These are phyloP conservation scores for human (Homo sapiens) DNA, from an alignment of 2,113 vertebrate species.

Conservation along the genomic window DNA sequence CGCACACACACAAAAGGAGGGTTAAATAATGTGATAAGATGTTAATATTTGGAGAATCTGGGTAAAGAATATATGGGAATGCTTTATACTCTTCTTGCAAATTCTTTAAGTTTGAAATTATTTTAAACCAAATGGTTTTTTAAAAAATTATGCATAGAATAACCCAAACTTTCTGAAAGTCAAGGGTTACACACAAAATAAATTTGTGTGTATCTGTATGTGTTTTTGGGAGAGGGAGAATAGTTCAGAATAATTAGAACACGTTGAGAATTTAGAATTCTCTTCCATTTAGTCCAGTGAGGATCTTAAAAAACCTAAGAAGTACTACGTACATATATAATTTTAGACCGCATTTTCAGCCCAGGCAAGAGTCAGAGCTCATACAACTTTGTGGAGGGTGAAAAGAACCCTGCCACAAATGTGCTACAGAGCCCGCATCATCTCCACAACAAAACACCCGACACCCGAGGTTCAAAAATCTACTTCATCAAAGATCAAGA, in stretches of 20 bases:
- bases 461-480: conserved; percentile 5
- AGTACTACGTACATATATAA: not conserved
- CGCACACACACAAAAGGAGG: not conserved
- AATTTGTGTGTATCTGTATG: not conserved
- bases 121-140: conserved; percentile 7
- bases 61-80: not conserved
- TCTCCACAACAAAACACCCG: conserved; percentile 9
- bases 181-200: not conserved
- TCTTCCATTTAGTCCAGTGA: not conserved
- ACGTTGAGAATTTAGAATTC: not conserved
- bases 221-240: not conserved
- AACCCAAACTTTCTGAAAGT: not conserved
- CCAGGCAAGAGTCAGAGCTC: not conserved
- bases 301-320: not conserved
- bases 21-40: not conserved
- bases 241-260: not conserved
- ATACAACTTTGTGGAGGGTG: not conserved
- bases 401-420: not conserved
- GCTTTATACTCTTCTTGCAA: not conserved
- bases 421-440: not conserved
- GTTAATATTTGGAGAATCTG: not conserved
- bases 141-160: not conserved
- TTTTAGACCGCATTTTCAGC: not conserved
- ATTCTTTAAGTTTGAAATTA: conserved; percentile 6
- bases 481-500: conserved; percentile 41